A percentile compares a stretch with the other conserved stretches of the same genome.
These are phyloP conservation scores for Phylloscopus trochiloides DNA, from an alignment of 2,113 vertebrate species.

Conservation along the genomic window DNA sequence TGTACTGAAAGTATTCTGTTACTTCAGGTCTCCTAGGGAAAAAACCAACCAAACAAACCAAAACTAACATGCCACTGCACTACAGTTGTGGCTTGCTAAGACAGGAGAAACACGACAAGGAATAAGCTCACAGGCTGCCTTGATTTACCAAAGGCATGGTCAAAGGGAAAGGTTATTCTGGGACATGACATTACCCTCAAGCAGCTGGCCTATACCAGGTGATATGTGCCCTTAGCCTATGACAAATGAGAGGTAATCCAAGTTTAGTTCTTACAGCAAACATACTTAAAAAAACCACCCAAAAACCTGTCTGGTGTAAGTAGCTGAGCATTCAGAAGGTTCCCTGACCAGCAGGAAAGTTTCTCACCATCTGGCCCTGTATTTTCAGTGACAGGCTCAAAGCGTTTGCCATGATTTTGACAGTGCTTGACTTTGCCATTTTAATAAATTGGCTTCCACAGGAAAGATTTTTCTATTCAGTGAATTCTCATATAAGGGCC, in stretches of 20 bases:
- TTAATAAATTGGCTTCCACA: conserved; percentile 13
- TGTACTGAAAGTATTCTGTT: not conserved
- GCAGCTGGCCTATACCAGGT: not conserved
- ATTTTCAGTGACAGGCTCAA: not conserved
- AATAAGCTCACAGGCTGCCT: not conserved
- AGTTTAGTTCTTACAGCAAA: not conserved
- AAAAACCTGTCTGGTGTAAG: not conserved
- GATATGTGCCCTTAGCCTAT: not conserved
- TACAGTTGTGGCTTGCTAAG: not conserved
- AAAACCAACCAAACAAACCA: not conserved
- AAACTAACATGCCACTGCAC: not conserved
- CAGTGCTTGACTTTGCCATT: not conserved
- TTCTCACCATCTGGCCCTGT: not conserved
- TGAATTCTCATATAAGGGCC: not conserved
- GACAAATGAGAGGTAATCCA: not conserved
- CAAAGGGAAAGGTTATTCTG: not conserved
- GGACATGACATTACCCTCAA: not conserved
- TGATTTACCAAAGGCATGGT: not conserved
- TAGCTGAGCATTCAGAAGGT: not conserved
- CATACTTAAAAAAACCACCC: not conserved
- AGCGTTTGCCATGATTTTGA: not conserved
- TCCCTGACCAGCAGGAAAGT: conserved; percentile 4
- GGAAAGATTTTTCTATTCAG: not conserved
- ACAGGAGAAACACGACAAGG: not conserved
- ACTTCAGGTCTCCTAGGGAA: not conserved